phyloP scores from a whole-genome alignment of 2,113 vertebrate genomes.

The Aptenodytes patagonicus region DNA sequence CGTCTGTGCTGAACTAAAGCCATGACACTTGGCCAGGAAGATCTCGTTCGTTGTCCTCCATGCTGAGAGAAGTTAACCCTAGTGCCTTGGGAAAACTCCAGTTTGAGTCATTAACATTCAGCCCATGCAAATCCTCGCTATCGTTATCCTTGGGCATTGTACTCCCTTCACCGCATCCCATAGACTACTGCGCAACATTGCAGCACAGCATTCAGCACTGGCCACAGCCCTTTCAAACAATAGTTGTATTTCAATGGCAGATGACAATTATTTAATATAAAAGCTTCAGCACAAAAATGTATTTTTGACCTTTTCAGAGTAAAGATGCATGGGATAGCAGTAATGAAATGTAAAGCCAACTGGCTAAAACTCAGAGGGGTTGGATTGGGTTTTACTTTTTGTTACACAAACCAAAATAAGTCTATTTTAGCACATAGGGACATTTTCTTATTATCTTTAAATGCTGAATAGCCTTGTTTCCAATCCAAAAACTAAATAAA shows the following conservation, averaged over 20 bases:
- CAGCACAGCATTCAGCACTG: background rate
- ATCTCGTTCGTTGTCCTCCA: background rate
- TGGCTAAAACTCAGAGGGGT: background rate
- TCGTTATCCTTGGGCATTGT: background rate
- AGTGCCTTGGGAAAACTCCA: background rate
- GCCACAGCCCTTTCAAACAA: background rate
- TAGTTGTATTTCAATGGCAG: background rate
- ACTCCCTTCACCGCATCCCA: background rate
- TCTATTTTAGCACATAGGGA: background rate
- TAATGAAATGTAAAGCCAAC: background rate
- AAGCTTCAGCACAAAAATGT: background rate
- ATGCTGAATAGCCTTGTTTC: background rate
- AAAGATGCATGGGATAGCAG: background rate
- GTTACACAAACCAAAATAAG: background rate
- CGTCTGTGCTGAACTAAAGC: background rate
- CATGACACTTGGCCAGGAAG: background rate
- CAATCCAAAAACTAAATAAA: background rate
- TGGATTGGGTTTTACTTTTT: background rate
- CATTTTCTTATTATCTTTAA: background rate
- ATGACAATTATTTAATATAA: background rate
- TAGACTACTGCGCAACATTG: fast-evolving
- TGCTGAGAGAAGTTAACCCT: background rate
- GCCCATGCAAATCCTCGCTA: background rate
- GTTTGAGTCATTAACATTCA: background rate
- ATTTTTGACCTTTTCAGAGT: background rate